phyloP scores from a whole-genome alignment of 35 echinoderm and acorn worm species.

The Heliocidaris tuberculata region DNA sequence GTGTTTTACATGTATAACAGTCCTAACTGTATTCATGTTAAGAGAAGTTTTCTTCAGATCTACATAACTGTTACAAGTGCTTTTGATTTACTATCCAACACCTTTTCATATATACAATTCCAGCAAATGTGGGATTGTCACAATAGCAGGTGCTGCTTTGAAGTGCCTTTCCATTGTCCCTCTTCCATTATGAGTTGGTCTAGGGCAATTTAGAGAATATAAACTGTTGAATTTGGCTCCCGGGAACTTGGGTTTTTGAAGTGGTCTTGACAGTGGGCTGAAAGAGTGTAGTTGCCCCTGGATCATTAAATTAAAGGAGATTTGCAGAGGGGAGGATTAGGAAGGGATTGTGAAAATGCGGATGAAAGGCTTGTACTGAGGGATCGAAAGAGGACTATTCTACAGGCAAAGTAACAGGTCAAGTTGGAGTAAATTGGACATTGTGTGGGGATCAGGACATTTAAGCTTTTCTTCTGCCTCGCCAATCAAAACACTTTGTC shows the following conservation, averaged over 20 bases:
- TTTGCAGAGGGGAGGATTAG: constrained; percentile 2
- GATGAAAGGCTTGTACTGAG: background rate
- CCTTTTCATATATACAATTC: background rate
- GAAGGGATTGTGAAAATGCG: background rate
- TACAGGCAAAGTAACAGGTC: too few relatives aligned
- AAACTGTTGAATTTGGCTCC: background rate
- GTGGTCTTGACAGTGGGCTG: background rate
- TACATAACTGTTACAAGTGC: background rate
- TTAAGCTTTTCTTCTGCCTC: background rate
- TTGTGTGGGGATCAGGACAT: background rate
- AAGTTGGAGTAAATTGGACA: too few relatives aligned
- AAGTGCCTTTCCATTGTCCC: background rate
- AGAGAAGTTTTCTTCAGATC: background rate
- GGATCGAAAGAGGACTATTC: too few relatives aligned
- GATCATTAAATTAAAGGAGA: background rate
- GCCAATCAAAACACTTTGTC: too few relatives aligned
- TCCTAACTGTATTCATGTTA: background rate
- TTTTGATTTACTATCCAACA: background rate
- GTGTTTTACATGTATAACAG: background rate
- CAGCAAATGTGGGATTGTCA: background rate
- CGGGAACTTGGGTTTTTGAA: background rate
- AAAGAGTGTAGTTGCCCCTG: background rate
- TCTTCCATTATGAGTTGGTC: background rate
- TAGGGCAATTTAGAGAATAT: background rate
- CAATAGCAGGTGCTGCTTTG: background rate